phyloP scores from a whole-genome alignment of 92 coral and sea anemone species.

The Palythoa heliodiscus region DNA sequence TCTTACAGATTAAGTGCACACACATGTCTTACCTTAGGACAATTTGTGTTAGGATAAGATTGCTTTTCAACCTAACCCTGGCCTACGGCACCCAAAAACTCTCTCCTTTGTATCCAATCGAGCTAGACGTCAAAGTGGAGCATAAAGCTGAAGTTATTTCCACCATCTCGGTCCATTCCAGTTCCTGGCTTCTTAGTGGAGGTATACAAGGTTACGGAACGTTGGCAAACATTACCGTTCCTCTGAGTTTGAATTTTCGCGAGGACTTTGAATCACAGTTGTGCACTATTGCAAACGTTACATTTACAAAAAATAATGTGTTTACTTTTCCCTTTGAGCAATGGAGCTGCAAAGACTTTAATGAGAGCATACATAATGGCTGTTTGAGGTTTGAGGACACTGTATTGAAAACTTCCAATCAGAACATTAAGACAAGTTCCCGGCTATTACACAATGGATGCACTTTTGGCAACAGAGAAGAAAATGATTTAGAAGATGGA shows the following conservation, averaged over 20 bases:
- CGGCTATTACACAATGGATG: constrained; percentile 22
- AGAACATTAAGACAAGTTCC: neutral
- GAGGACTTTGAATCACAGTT: constrained; percentile 24
- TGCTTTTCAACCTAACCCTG: constrained; percentile 25
- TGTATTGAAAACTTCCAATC: neutral
- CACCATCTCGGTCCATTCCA: constrained; percentile 10
- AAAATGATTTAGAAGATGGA: neutral
- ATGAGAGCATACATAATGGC: neutral
- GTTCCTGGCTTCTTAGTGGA: constrained; percentile 21
- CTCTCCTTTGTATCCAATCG: constrained; percentile 2
- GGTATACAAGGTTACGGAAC: constrained; percentile 11
- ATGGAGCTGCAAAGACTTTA: constrained; percentile 16
- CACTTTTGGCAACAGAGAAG: neutral
- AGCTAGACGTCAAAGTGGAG: constrained; percentile 20
- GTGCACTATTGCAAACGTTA: constrained; percentile 20
- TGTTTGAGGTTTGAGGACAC: constrained; percentile 34
- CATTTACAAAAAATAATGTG: neutral
- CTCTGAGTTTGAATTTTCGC: constrained; percentile 13
- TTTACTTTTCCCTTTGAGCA: constrained; percentile 3
- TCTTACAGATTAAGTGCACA: constrained; percentile 31
- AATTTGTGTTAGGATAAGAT: constrained; percentile 21
- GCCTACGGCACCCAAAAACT: constrained; percentile 9
- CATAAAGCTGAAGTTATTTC: constrained; percentile 25
- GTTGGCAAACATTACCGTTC: neutral
- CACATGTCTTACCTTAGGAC: constrained; percentile 20